phyloP scores from a whole-genome alignment of 1,140 invertebrate species.

The Nylanderia fulva region DNA sequence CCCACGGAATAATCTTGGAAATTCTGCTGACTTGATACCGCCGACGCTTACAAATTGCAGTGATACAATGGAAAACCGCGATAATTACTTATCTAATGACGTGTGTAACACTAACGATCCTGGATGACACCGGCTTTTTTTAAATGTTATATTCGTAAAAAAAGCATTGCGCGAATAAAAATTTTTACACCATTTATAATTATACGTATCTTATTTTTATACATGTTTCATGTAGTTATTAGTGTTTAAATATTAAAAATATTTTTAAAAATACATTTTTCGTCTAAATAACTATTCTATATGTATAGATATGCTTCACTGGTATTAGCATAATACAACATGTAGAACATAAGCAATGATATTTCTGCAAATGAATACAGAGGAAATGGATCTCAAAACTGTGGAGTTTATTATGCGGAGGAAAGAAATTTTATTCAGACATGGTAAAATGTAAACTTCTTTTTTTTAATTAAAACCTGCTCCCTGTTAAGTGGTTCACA shows the following conservation, averaged over 20 bases:
- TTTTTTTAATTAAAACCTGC: slow-evolving; percentile 34
- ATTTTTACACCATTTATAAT: not conserved
- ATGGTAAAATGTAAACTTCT: not conserved
- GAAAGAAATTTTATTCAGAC: slow-evolving; percentile 14
- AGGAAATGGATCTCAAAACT: slow-evolving; percentile 1
- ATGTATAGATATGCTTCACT: not conserved
- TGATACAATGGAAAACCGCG: slow-evolving; percentile 29
- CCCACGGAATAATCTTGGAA: slow-evolving; percentile 47
- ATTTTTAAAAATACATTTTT: slow-evolving; percentile 20
- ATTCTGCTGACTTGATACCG: slow-evolving; percentile 45
- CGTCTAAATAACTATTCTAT: not conserved
- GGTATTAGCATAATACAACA: slow-evolving; percentile 6
- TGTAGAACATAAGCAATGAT: not conserved
- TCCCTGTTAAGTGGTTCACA: not conserved
- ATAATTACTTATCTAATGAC: slow-evolving; percentile 3
- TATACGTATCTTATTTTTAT: not conserved
- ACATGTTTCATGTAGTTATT: not conserved
- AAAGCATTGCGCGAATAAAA: not conserved
- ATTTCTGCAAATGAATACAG: not conserved
- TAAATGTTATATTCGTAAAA: not conserved
- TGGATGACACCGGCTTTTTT: not conserved
- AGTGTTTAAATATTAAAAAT: not conserved
- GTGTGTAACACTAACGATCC: not conserved
- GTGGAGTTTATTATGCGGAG: not conserved
- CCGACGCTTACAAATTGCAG: slow-evolving; percentile 25